Conservation (phyloP, 2,888 invertebrate species). For the Mechanitis messenoides region DNA sequence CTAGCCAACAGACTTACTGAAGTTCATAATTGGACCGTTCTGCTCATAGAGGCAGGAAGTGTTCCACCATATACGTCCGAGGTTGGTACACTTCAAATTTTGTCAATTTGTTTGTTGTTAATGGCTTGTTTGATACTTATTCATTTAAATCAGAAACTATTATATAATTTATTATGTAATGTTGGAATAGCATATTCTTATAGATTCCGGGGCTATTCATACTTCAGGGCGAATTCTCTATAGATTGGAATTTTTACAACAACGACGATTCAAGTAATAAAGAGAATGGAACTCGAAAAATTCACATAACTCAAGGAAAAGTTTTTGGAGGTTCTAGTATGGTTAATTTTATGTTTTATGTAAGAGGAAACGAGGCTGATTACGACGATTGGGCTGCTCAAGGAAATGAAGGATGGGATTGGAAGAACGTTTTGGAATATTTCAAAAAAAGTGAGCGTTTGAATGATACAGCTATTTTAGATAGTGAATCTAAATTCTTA, state of each 20-base stretch:
- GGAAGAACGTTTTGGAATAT: conserved; percentile 43
- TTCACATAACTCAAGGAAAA: conserved; percentile 77
- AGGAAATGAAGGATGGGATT: conserved; percentile 72
- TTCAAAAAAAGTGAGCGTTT: conserved; percentile 47
- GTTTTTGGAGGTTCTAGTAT: conserved; percentile 80
- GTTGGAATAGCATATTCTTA: conserved; percentile 24
- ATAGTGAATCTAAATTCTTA: conserved; percentile 44
- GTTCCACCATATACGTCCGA: conserved; percentile 40
- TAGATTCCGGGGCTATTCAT: conserved; percentile 48
- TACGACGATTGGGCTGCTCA: conserved; percentile 80
- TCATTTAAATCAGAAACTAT: neutral
- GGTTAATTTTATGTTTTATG: conserved; percentile 80
- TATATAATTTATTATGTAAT: neutral
- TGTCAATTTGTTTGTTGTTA: too few relatives aligned
- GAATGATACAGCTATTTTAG: conserved; percentile 29
- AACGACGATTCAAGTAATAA: conserved; percentile 44
- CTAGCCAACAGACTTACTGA: conserved; percentile 85
- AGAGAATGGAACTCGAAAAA: conserved; percentile 38
- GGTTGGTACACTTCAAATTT: conserved; percentile 31
- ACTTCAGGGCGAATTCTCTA: conserved; percentile 35
- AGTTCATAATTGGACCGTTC: conserved; percentile 73
- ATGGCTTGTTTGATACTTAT: too few relatives aligned
- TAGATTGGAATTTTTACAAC: conserved; percentile 47
- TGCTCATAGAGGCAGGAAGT: conserved; percentile 83
- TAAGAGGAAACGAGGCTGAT: conserved; percentile 79